phyloP scores from a whole-genome alignment of 2,888 invertebrate genomes.

The Myathropa florea region DNA sequence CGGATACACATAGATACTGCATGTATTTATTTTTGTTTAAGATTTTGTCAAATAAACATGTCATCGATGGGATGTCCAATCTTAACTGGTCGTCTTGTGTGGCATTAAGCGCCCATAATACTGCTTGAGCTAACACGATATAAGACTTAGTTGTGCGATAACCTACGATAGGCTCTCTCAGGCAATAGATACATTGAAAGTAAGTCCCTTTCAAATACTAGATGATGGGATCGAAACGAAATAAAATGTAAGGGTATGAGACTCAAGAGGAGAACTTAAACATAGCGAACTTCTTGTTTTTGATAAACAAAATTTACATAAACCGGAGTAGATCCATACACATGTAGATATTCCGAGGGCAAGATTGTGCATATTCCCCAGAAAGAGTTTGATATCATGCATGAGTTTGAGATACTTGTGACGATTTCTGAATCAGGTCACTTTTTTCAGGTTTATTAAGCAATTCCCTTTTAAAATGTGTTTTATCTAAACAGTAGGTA shows the following conservation, averaged over 20 bases:
- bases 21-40: neutral
- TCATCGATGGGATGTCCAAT: neutral
- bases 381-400: neutral
- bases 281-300: neutral
- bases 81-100: neutral
- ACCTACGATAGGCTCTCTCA: neutral
- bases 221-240: neutral
- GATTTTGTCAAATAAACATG: neutral
- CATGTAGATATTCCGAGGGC: neutral
- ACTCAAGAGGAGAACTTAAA: neutral
- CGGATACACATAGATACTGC: neutral
- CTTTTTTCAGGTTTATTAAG: too few species aligned
- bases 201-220: neutral
- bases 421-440: too few species aligned
- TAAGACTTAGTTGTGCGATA: neutral
- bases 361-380: neutral
- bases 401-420: neutral
- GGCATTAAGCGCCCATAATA: neutral
- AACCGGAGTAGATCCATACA: neutral
- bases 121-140: neutral
- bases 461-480: too few species aligned
- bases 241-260: neutral
- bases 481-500: too few species aligned
- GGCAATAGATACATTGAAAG: neutral
- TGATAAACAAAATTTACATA: neutral